A percentile compares a stretch with the other conserved stretches of the same genome.
Evolutionary conservation across 2,888 invertebrate species (phyloP).

Genomic region (Bombyx huttoni): DNA sequence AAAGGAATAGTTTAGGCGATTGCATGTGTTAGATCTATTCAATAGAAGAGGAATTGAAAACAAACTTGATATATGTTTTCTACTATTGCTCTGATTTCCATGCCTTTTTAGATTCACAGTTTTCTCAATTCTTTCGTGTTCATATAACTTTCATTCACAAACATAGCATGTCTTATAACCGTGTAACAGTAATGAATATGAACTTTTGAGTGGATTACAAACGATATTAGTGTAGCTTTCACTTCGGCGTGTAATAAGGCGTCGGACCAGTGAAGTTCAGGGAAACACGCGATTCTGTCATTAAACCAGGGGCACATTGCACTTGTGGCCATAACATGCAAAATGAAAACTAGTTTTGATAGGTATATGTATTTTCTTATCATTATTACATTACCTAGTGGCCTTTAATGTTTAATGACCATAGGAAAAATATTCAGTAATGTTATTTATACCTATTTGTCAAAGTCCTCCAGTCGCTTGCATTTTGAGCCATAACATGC

Average conservation of each 20-base stretch:
- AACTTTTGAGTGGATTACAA: constrained; percentile 54
- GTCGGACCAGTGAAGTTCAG: constrained; percentile 41
- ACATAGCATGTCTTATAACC: constrained; percentile 18
- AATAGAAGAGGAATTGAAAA: no score
- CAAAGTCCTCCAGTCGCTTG: no score
- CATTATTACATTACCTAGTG: no score
- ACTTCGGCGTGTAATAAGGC: constrained; percentile 37
- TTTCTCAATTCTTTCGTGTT: constrained; percentile 4
- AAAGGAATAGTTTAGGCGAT: no score
- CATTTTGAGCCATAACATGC: constrained; percentile 7
- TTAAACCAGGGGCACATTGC: constrained; percentile 23
- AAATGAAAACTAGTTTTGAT: not conserved
- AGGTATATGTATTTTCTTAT: no score
- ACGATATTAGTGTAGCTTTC: constrained; percentile 43
- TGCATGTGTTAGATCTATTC: no score
- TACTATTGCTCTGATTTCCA: no score
- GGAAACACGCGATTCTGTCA: constrained; percentile 44
- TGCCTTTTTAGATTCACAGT: no score
- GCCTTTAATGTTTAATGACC: no score
- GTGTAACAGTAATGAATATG: constrained; percentile 19
- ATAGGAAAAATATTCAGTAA: no score
- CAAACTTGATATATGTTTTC: no score
- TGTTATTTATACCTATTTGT: no score
- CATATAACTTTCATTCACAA: constrained; percentile 19
- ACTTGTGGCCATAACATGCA: constrained; percentile 15